Evolutionary conservation across 2,888 invertebrate species (phyloP), one percentile per base, ranked within the genome.

Genomic region (Noctua pronuba): DNA sequence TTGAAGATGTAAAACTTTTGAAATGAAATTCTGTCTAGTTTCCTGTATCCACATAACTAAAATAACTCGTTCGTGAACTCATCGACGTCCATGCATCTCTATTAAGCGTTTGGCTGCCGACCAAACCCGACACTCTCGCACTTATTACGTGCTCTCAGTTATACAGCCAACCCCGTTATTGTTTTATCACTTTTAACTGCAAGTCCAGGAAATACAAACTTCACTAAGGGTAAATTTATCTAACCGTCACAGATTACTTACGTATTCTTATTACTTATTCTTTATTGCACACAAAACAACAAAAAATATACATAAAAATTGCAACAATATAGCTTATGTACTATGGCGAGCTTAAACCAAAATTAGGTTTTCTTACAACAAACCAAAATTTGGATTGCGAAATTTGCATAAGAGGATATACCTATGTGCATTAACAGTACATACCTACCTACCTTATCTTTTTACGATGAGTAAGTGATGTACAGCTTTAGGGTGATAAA

Each of bases 61-160:
- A 41, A 49, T 60, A 60, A 62, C 41, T 44, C 31, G 38, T 67
- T 74, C 64, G 68, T 60, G 73, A 79, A 67, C 75, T 79, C 84
- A 85, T 87, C 83, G 86, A 77, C 74, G 77, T 49, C 55, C 87
- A 89, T 89, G 88, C 78, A 90, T 91, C 91, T 89, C 75, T 84
- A 88, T 90, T 89, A 89, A 82, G 28, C 83, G 73, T 68, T 87
- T 91, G 91, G 91, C 90, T 65, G 10, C 28, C 73, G 65, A 78
- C 91, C 91, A 91, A 91, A 79, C 69, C 80, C 77, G 80, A 81
- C 80, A 75, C 79, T 79, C 62, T 49, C n/a, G 16, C 41, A 73
- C 65, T 68, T 70, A 83, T 52, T 41, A 65, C 49, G n/a, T 70
- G 46, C 28, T 73, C n/a, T 41, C 28, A 58, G 38, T 80, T 38